These are phyloP conservation scores for Eupithecia subfuscata DNA, from an alignment of 2,888 invertebrate species.

Conservation along the genomic window DNA sequence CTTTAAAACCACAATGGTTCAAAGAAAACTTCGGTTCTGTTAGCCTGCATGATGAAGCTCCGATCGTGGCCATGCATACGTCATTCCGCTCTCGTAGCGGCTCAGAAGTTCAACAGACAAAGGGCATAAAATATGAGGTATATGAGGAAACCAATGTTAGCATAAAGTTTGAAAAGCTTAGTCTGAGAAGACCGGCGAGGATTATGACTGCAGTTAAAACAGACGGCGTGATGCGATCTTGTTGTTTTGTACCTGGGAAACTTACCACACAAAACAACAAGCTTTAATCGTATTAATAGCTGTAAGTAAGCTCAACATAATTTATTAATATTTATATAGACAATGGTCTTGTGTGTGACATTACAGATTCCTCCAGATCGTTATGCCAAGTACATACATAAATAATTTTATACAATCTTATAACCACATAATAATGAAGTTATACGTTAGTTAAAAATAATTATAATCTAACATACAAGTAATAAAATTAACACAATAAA, in stretches of 20 bases:
- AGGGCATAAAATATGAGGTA: slow-evolving; percentile 20
- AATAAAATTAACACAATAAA: too few species aligned
- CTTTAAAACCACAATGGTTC: slow-evolving; percentile 26
- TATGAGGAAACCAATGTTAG: slow-evolving; percentile 10
- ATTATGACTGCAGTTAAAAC: not conserved
- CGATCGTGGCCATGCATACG: slow-evolving; percentile 41
- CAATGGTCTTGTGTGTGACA: too few species aligned
- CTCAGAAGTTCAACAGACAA: slow-evolving; percentile 23
- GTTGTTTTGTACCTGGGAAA: not conserved
- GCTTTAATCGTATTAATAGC: not conserved
- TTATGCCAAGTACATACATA: too few species aligned
- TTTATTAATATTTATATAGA: not conserved
- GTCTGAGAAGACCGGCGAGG: not conserved
- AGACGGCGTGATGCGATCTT: not conserved
- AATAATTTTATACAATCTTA: too few species aligned
- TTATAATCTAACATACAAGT: too few species aligned
- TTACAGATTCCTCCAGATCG: too few species aligned
- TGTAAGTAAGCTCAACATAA: not conserved
- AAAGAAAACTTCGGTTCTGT: slow-evolving; percentile 35
- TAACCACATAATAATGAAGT: too few species aligned
- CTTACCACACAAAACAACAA: not conserved
- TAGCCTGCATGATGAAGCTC: slow-evolving; percentile 22
- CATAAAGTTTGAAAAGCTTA: slow-evolving; percentile 15
- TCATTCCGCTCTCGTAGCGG: slow-evolving; percentile 31
- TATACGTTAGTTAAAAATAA: too few species aligned